Evolutionary conservation across 2,113 vertebrate species (phyloP).

Genomic region (Parotia lawesii): DNA sequence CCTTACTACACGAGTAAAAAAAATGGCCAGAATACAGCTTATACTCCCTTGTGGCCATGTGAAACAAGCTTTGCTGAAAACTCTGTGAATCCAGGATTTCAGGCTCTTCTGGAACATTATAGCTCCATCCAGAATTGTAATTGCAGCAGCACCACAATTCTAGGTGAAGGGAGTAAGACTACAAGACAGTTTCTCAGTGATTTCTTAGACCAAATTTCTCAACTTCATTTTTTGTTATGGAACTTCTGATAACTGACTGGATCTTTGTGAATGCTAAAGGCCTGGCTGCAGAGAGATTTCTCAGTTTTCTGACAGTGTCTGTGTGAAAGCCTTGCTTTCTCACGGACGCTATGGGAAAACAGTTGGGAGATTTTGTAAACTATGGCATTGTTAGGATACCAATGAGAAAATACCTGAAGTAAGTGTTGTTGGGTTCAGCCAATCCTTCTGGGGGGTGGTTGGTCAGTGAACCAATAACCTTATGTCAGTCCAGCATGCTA

Average conservation of each 20-base stretch:
- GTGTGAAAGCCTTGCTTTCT: too few relatives aligned
- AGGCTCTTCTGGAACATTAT: background rate
- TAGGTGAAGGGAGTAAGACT: background rate
- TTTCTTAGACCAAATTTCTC: background rate
- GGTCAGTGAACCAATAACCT: too few relatives aligned
- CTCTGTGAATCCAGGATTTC: background rate
- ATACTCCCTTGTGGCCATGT: background rate
- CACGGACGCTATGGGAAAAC: too few relatives aligned
- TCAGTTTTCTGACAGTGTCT: too few relatives aligned
- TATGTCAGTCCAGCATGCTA: too few relatives aligned
- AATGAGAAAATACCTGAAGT: too few relatives aligned
- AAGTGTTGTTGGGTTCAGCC: too few relatives aligned
- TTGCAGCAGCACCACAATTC: background rate
- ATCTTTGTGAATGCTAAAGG: background rate
- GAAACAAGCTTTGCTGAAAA: background rate
- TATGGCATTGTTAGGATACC: too few relatives aligned
- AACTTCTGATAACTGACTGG: background rate
- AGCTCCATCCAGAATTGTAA: background rate
- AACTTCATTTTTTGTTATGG: background rate
- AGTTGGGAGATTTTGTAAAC: too few relatives aligned
- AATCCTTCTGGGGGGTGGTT: too few relatives aligned
- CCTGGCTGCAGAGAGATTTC: too few relatives aligned
- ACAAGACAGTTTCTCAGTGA: background rate
- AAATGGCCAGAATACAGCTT: background rate
- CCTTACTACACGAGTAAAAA: rapidly evolving